Evolutionary conservation across 2,888 invertebrate genomes (phyloP).

Genomic region (Zele albiditarsus): DNA sequence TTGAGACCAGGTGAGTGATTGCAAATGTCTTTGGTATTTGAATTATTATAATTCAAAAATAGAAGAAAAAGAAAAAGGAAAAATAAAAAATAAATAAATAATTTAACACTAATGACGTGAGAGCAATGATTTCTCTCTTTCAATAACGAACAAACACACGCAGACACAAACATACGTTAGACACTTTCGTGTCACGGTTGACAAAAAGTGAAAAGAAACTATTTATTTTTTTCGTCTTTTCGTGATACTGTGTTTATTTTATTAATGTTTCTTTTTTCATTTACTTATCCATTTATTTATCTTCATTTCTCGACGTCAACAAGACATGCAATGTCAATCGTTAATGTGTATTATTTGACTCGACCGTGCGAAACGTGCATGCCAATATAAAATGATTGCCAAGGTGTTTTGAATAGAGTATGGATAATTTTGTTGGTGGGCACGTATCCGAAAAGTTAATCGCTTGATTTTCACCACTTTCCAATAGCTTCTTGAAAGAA

Average conservation of each 20-base stretch:
- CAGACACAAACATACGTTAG: neutral
- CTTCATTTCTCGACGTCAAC: neutral
- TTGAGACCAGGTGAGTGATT: neutral
- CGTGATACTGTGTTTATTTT: neutral
- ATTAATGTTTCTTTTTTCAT: neutral
- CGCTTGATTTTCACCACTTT: constrained; percentile 61
- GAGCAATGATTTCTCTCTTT: constrained; percentile 42
- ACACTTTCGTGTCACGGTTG: constrained; percentile 25
- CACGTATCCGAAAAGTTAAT: constrained; percentile 42
- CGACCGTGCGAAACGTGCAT: neutral
- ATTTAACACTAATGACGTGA: neutral
- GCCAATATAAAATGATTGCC: neutral
- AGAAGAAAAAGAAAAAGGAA: neutral
- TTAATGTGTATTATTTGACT: neutral
- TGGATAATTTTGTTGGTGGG: neutral
- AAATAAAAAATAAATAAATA: neutral
- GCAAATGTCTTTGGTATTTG: neutral
- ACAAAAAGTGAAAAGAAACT: constrained; percentile 51
- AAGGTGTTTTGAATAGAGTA: neutral
- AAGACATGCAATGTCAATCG: neutral
- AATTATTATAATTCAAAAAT: neutral
- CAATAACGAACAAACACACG: constrained; percentile 22
- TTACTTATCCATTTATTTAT: neutral
- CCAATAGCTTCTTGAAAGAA: constrained; percentile 39
- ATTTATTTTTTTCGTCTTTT: neutral